A percentile compares a stretch with the other conserved stretches of the same genome.
These are phyloP conservation scores for Rhizoglyphus robini DNA, from an alignment of 1,140 invertebrate genomes.

Conservation along the genomic window DNA sequence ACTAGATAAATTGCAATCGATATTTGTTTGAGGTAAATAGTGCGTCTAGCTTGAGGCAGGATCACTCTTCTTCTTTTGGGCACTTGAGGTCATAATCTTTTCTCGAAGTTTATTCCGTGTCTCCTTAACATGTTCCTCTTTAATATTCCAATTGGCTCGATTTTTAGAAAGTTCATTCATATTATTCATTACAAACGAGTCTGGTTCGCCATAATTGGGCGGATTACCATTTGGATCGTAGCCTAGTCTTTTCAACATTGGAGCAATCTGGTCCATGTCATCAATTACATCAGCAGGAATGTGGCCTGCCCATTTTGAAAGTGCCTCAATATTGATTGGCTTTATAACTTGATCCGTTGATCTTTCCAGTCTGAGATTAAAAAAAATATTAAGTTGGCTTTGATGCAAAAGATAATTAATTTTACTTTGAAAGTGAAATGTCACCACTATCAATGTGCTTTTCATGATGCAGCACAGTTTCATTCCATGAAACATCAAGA, in stretches of 20 bases:
- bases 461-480: conserved; percentile 91
- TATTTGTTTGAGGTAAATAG: too few relatives aligned
- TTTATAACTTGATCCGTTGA: conserved; percentile 98
- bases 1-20: too few relatives aligned
- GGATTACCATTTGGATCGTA: conserved; percentile 89
- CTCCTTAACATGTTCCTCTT: conserved; percentile 30
- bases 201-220: conserved; percentile 76
- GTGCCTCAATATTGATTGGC: conserved; percentile 87
- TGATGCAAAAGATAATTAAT: conserved; percentile 20
- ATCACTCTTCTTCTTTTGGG: too few relatives aligned
- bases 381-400: conserved; percentile 4
- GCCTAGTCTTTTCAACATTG: conserved; percentile 73
- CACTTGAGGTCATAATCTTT: too few relatives aligned
- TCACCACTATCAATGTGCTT: conserved; percentile 91
- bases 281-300: conserved; percentile 76
- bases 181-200: conserved; percentile 66
- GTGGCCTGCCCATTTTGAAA: conserved; percentile 89
- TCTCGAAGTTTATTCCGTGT: background rate
- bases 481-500: conserved; percentile 85
- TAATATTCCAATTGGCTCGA: conserved; percentile 35
- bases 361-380: conserved; percentile 67
- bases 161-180: conserved; percentile 45
- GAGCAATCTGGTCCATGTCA: conserved; percentile 79
- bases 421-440: conserved; percentile 69
- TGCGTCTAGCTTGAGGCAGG: too few relatives aligned